phyloP scores from a whole-genome alignment of 1,140 invertebrate species.

The Pentalonia nigronervosa region DNA sequence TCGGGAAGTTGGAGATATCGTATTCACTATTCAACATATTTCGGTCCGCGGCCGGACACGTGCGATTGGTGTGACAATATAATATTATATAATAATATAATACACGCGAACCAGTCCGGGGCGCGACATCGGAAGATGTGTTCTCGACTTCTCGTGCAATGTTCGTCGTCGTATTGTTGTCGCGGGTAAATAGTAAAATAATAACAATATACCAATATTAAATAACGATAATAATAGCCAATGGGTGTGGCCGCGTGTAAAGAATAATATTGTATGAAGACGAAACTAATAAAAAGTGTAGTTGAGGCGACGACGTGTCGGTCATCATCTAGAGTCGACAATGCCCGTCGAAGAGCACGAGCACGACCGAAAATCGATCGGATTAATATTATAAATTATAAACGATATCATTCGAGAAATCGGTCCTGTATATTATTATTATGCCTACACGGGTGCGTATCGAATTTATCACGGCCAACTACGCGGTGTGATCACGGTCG shows the following conservation, averaged over 20 bases:
- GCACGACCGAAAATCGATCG: neutral
- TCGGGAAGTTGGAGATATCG: neutral
- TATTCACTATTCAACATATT: neutral
- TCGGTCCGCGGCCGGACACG: neutral
- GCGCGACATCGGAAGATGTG: neutral
- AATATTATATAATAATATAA: neutral
- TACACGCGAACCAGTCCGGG: neutral
- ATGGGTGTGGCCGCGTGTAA: neutral
- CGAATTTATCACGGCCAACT: slow-evolving; percentile 39
- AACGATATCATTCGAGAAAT: neutral
- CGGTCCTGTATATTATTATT: neutral
- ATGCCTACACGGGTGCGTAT: neutral
- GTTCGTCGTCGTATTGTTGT: neutral
- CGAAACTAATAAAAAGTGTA: neutral
- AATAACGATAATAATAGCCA: slow-evolving; percentile 7
- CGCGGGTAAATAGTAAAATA: neutral
- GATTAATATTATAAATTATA: neutral
- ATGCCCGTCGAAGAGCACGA: neutral
- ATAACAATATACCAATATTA: slow-evolving; percentile 4
- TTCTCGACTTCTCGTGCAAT: neutral
- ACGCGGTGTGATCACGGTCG: neutral
- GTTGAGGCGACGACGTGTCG: neutral
- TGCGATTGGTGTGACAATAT: neutral
- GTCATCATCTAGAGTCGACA: neutral
- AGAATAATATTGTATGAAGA: neutral